Percentiles rank a stretch among this genome's conserved stretches.
Conservation (phyloP, 2,797 vertebrate species). For the Silurus lanzhouensis region DNA sequence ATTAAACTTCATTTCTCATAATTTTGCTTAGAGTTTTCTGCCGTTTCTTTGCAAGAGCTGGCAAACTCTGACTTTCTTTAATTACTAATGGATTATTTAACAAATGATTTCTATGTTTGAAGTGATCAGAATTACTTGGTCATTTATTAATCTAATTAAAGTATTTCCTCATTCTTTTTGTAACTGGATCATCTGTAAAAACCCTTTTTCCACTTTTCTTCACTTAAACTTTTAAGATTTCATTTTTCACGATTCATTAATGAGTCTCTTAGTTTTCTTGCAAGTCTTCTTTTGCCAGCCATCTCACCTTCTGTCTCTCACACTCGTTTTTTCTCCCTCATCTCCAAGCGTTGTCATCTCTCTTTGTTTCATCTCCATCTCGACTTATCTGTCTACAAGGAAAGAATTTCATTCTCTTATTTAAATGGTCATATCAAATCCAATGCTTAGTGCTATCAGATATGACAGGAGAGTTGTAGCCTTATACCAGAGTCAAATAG, state of each 20-base stretch:
- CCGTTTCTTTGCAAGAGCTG: neutral
- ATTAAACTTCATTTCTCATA: neutral
- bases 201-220: neutral
- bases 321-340: neutral
- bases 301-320: slow-evolving; percentile 9
- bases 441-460: neutral
- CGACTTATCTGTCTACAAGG: neutral
- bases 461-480: neutral
- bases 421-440: neutral
- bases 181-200: neutral
- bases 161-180: neutral
- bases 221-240: neutral
- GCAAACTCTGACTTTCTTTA: neutral
- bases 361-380: neutral
- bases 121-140: neutral
- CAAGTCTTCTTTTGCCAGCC: neutral
- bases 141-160: neutral
- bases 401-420: neutral
- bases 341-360: neutral
- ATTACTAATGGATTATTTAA: too few relatives aligned
- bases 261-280: neutral
- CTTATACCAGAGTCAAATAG: neutral
- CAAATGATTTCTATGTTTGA: neutral
- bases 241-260: neutral
- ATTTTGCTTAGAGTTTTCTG: neutral